phyloP scores from a whole-genome alignment of 2,797 vertebrate species.

The Astyanax mexicanus region DNA sequence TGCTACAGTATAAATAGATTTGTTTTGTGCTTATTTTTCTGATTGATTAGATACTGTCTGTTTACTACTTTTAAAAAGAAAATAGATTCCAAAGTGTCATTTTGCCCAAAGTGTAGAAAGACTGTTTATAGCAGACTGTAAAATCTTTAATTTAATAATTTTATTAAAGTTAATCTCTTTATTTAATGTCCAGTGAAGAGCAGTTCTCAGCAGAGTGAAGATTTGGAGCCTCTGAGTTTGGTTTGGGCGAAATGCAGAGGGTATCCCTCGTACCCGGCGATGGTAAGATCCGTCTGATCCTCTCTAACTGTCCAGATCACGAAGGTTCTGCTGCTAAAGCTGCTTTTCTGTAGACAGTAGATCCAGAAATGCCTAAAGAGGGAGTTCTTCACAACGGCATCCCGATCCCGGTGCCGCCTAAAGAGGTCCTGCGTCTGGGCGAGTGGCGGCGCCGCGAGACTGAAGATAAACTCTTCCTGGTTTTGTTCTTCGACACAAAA shows the following conservation, averaged over 20 bases:
- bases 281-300: constrained; percentile 81
- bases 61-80: no score
- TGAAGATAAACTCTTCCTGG: constrained; percentile 93
- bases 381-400: constrained; percentile 97
- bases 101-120: no score
- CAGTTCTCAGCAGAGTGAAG: constrained; percentile 45
- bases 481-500: constrained; percentile 99
- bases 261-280: constrained; percentile 96
- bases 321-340: not conserved
- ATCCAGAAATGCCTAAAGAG: constrained; percentile 96
- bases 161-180: not conserved
- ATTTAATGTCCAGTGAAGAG: constrained; percentile 48
- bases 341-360: constrained; percentile 85
- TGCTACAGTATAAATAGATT: no score
- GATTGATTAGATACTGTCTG: no score
- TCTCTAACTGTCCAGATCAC: not conserved
- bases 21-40: no score
- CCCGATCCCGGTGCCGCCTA: constrained; percentile 95
- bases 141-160: not conserved
- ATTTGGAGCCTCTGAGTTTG: constrained; percentile 92
- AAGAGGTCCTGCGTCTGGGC: constrained; percentile 94
- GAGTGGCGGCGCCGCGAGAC: constrained; percentile 87
- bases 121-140: no score
- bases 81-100: no score
- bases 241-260: constrained; percentile 99